A percentile compares a stretch with the other conserved stretches of the same genome.
phyloP scores from a whole-genome alignment of 2,888 invertebrate genomes.

The Aporophyla nigra region DNA sequence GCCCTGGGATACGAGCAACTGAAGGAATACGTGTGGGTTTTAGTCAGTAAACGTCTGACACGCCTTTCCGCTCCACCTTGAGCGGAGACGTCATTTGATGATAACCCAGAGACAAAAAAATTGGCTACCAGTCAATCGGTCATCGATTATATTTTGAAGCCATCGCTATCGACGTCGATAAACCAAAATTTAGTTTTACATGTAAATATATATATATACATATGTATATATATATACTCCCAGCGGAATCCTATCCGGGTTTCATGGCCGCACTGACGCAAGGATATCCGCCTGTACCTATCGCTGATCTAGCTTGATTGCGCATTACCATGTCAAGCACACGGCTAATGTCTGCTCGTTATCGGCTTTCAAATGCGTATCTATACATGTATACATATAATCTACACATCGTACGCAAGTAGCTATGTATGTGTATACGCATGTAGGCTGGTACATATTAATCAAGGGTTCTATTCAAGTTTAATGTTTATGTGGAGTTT shows the following conservation, averaged over 20 bases:
- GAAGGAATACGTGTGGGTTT: no score
- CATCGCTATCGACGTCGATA: background rate
- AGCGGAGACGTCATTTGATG: no score
- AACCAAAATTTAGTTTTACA: background rate
- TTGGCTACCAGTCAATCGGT: no score
- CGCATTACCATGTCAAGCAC: constrained; percentile 80
- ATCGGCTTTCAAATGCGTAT: constrained; percentile 60
- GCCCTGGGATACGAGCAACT: no score
- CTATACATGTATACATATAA: constrained; percentile 18
- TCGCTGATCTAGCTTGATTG: constrained; percentile 78
- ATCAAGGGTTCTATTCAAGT: constrained; percentile 21
- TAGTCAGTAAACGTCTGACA: no score
- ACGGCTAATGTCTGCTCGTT: constrained; percentile 74
- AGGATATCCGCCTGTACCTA: constrained; percentile 71
- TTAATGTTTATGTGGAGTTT: constrained; percentile 18
- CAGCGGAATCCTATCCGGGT: background rate
- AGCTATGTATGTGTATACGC: background rate
- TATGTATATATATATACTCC: no score
- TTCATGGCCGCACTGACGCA: constrained; percentile 64
- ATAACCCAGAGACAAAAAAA: no score
- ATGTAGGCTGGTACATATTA: constrained; percentile 16
- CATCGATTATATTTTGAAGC: background rate
- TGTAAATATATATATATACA: no score
- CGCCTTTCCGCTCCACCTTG: no score
- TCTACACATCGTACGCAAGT: constrained; percentile 6